phyloP scores from a whole-genome alignment of 2,888 invertebrate genomes.

The Callosobruchus maculatus region DNA sequence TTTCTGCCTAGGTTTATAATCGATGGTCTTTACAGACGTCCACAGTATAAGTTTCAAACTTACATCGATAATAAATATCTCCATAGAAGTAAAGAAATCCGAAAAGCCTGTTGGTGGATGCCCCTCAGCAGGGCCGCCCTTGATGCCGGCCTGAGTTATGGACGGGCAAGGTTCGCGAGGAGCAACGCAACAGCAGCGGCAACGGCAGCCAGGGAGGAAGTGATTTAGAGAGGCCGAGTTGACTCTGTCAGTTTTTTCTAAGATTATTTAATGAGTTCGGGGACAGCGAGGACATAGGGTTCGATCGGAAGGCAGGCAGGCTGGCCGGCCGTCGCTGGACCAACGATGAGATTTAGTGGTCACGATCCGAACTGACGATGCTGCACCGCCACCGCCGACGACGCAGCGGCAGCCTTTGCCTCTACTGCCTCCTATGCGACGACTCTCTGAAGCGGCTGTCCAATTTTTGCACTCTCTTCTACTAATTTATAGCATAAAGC shows the following conservation, averaged over 20 bases:
- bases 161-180: conserved; percentile 32
- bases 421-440: background rate
- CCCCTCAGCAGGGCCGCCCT: background rate
- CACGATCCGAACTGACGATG: conserved; percentile 25
- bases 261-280: conserved; percentile 40
- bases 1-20: no score
- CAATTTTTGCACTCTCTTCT: background rate
- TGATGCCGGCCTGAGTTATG: conserved; percentile 38
- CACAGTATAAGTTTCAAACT: no score
- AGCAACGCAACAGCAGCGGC: background rate
- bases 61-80: no score
- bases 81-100: no score
- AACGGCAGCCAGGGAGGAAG: conserved; percentile 32
- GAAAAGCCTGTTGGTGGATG: no score
- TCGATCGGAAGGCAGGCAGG: no score
- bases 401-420: conserved; percentile 3
- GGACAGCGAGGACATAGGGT: conserved; percentile 11
- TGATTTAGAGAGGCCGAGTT: conserved; percentile 40
- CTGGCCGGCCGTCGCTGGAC: background rate
- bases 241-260: conserved; percentile 38
- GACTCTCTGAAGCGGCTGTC: background rate
- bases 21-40: no score
- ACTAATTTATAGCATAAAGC: conserved; percentile 27
- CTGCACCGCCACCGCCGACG: conserved; percentile 11
- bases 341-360: conserved; percentile 31